Percentiles rank a stretch among this genome's conserved stretches.
Conservation (phyloP, 2,797 vertebrate species). For the Balearica regulorum region DNA sequence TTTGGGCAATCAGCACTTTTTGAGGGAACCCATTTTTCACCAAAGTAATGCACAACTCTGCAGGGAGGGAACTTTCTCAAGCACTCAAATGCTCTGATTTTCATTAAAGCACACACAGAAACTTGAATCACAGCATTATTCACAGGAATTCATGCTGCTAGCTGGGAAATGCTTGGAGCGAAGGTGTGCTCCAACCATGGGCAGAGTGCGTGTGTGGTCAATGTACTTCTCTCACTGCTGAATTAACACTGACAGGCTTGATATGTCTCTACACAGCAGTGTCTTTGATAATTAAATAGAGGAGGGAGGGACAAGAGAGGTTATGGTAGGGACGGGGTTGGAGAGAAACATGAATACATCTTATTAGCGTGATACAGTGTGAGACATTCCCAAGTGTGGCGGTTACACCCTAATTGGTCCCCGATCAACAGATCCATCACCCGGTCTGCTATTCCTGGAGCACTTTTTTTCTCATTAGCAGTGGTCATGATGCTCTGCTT, state of each 20-base stretch:
- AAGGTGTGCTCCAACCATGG: not conserved
- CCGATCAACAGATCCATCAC: slow-evolving; percentile 29
- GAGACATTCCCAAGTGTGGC: not conserved
- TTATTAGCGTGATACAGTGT: not conserved
- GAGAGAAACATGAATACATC: not conserved
- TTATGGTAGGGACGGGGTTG: not conserved
- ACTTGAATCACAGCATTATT: rapidly evolving
- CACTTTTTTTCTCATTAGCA: slow-evolving; percentile 40
- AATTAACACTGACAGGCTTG: slow-evolving; percentile 24
- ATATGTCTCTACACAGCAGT: not conserved
- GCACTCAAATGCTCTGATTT: not conserved
- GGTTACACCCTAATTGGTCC: slow-evolving; percentile 25
- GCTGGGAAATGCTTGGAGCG: not conserved
- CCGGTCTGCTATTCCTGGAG: slow-evolving; percentile 6
- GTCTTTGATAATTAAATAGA: slow-evolving; percentile 5
- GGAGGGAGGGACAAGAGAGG: not conserved
- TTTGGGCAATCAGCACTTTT: not conserved
- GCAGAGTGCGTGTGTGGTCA: not conserved
- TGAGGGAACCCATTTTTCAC: not conserved
- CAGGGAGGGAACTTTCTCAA: not conserved
- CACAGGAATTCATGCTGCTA: not conserved
- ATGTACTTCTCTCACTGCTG: not conserved
- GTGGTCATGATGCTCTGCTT: slow-evolving; percentile 20
- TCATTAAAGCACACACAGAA: not conserved
- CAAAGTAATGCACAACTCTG: not conserved